Conservation (phyloP, 2,113 vertebrate species). For the Istiophorus platypterus region DNA sequence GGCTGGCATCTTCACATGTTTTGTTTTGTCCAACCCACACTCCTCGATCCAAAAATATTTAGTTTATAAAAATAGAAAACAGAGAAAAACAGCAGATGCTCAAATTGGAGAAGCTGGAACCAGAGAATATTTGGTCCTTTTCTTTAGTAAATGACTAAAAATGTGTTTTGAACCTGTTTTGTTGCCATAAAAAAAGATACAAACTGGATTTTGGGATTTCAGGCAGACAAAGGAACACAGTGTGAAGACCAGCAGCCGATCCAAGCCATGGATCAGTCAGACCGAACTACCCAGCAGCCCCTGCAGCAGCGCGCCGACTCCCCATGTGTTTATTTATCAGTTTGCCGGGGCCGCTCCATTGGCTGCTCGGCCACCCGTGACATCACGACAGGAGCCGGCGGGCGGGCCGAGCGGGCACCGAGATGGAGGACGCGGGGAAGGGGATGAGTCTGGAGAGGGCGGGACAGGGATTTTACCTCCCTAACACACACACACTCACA, state of each 20-base stretch:
- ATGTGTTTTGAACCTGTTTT: background rate
- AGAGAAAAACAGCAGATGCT: background rate
- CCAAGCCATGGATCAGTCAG: slow-evolving; percentile 41
- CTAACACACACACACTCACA: slow-evolving; percentile 10
- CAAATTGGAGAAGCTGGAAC: background rate
- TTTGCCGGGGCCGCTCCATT: slow-evolving; percentile 46
- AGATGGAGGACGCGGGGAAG: slow-evolving; percentile 5
- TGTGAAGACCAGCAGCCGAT: slow-evolving; percentile 51
- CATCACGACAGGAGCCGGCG: slow-evolving; percentile 39
- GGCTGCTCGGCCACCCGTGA: slow-evolving; percentile 58
- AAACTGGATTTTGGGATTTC: slow-evolving; percentile 27
- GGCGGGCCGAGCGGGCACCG: background rate
- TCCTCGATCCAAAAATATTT: background rate
- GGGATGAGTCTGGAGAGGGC: slow-evolving; percentile 4
- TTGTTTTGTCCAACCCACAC: background rate
- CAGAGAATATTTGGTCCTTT: background rate
- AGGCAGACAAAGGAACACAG: slow-evolving; percentile 46
- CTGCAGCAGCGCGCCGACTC: slow-evolving; percentile 45
- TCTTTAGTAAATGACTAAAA: background rate
- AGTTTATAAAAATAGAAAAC: background rate
- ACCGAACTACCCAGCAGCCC: slow-evolving; percentile 67
- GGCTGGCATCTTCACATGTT: too few relatives aligned
- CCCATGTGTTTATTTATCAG: slow-evolving; percentile 67
- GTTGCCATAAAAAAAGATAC: background rate
- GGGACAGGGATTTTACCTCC: slow-evolving; percentile 5